These are phyloP conservation scores for Crioceris asparagi DNA, from an alignment of 2,888 invertebrate species.

Conservation along the genomic window DNA sequence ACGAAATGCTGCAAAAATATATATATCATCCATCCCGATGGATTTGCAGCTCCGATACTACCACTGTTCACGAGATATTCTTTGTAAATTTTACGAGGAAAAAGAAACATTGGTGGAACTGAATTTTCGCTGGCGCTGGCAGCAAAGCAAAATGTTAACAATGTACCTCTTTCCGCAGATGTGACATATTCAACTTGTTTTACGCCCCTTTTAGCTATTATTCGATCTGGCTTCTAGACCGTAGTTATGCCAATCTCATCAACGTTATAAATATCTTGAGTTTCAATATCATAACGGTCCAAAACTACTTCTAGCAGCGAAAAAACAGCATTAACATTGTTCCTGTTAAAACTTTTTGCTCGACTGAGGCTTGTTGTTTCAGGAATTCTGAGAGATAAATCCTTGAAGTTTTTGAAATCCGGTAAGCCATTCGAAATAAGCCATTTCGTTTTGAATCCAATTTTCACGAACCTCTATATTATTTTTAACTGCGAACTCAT, in stretches of 20 bases:
- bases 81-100: neutral
- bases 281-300: neutral
- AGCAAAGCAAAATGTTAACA: neutral
- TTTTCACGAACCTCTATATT: neutral
- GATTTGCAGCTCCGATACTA: neutral
- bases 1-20: neutral
- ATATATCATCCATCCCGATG: neutral
- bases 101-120: neutral
- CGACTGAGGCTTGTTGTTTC: no score
- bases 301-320: no score
- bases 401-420: neutral
- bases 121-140: neutral
- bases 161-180: no score
- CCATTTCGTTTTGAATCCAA: neutral
- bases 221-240: neutral
- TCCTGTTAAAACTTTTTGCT: no score
- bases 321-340: no score
- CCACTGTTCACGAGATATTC: neutral
- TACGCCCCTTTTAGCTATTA: no score
- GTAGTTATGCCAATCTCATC: neutral
- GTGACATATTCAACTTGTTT: no score
- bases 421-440: neutral
- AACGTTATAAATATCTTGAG: neutral
- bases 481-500: neutral
- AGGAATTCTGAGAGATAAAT: no score